These are phyloP conservation scores for Polyploca ridens DNA, from an alignment of 2,888 invertebrate genomes.

Conservation along the genomic window DNA sequence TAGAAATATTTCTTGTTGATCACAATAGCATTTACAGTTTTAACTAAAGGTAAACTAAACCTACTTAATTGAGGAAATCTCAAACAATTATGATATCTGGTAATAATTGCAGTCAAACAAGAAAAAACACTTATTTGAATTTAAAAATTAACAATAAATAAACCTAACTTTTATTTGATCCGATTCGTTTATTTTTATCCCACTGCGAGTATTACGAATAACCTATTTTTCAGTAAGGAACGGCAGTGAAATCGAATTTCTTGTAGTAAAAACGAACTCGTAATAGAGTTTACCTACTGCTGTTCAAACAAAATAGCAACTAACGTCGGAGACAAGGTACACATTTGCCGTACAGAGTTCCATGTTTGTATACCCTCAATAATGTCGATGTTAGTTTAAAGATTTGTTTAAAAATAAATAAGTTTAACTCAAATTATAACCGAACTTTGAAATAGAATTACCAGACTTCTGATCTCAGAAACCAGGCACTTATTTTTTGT, in stretches of 20 bases:
- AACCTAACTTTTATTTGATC: constrained; percentile 18
- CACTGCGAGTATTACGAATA: constrained; percentile 52
- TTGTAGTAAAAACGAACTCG: constrained; percentile 76
- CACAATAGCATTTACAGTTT: too few relatives aligned
- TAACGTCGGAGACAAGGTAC: constrained; percentile 50
- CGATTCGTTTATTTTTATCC: constrained; percentile 57
- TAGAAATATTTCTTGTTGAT: background rate
- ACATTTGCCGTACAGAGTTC: constrained; percentile 44
- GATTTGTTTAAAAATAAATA: background rate
- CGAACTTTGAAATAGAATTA: background rate
- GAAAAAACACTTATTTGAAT: too few relatives aligned
- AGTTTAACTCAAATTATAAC: background rate
- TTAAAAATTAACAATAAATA: too few relatives aligned
- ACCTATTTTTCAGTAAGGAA: constrained; percentile 69
- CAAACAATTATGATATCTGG: too few relatives aligned
- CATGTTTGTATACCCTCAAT: constrained; percentile 9
- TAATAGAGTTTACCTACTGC: constrained; percentile 78
- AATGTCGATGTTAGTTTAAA: background rate
- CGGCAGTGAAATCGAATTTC: constrained; percentile 75
- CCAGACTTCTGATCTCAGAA: background rate
- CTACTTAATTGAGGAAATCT: too few relatives aligned
- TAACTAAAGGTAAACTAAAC: too few relatives aligned
- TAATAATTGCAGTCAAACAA: too few relatives aligned
- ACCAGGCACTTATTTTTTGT: background rate
- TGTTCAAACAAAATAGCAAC: constrained; percentile 78